Base-by-base conservation (phyloP, 2,888 invertebrate species). In the Lochmaea capreae region DNA sequence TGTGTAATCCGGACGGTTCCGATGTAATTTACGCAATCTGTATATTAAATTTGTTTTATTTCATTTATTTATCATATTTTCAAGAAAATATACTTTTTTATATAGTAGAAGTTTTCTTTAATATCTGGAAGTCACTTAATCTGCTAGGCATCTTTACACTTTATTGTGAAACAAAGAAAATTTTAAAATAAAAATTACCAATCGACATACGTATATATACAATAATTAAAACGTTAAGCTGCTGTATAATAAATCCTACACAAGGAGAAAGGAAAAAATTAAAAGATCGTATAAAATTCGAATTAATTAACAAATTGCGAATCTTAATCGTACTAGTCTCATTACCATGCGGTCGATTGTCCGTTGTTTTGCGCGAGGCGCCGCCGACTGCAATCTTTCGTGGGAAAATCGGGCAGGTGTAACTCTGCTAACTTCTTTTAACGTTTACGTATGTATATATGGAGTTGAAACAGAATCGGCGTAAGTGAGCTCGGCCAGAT, bases 331-430 rank as follows among this genome's bases (percentile, higher is more conserved):
- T 79, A 79, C 80, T 79, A 76, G 77, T 69, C 82, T 84, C 81
- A 83, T 84, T 80, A 84, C 83, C 84, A 84, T 84, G 84, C 84
- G 80, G 77, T 71, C 80, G 81, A 79, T 80, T 80, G 79, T 79
- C 80, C 77, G 81, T 79, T 81, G 79, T 80, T 78, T 79, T 81
- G 81, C 79, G 81, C 80, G 80, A 80, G 82, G 82, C 81, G 81
- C 81, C 81, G 81, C 79, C 77, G 39, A 72, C 72, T 63, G 71
- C 73, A 71, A 63, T 67, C 70, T 73, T 74, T 77, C 86, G 85
- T 85, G 85, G 85, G 86, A 85, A 86, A 84, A 84, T 83, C 82
- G 79, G 80, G 85, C 86, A 86, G 86, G 86, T 86, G 86, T 83
- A 68, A 66, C 62, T 62, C 16, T n/a, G 62, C 62, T 42, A 62